Conservation (phyloP, 2,888 invertebrate genomes). For the Suillia variegata region DNA sequence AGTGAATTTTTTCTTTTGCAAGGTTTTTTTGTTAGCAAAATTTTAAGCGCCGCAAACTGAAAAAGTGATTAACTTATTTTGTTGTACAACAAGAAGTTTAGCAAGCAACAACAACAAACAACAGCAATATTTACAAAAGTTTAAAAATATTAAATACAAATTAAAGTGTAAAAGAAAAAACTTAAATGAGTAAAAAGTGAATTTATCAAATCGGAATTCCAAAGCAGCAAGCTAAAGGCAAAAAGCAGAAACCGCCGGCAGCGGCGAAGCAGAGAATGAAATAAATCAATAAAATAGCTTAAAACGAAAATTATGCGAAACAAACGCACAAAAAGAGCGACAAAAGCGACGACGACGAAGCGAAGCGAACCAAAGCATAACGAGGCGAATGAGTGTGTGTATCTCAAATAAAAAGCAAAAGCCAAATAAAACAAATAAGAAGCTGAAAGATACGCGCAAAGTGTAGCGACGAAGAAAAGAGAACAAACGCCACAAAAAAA, state of each 20-base stretch:
- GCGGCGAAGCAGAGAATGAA: neutral
- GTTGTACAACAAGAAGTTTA: too few species aligned
- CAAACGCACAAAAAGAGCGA: too few species aligned
- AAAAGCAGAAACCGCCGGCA: neutral
- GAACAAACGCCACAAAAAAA: neutral
- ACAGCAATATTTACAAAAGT: conserved; percentile 5
- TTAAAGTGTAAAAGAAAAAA: too few species aligned
- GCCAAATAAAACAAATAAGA: conserved; percentile 7
- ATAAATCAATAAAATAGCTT: conserved; percentile 3
- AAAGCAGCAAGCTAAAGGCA: too few species aligned
- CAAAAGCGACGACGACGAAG: neutral
- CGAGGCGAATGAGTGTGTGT: conserved; percentile 12
- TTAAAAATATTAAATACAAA: neutral
- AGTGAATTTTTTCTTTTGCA: conserved; percentile 17
- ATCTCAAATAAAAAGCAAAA: conserved; percentile 16
- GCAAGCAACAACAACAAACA: too few species aligned
- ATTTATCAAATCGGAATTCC: too few species aligned
- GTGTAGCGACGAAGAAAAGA: neutral
- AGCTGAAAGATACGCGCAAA: conserved; percentile 13
- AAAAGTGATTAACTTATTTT: too few species aligned
- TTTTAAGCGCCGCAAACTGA: conserved; percentile 16
- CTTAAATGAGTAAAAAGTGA: too few species aligned
- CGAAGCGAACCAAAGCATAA: neutral
- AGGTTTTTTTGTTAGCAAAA: too few species aligned
- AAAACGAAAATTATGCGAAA: neutral